Base-by-base conservation (phyloP, 2,888 invertebrate genomes). In the Atrina japonica region DNA sequence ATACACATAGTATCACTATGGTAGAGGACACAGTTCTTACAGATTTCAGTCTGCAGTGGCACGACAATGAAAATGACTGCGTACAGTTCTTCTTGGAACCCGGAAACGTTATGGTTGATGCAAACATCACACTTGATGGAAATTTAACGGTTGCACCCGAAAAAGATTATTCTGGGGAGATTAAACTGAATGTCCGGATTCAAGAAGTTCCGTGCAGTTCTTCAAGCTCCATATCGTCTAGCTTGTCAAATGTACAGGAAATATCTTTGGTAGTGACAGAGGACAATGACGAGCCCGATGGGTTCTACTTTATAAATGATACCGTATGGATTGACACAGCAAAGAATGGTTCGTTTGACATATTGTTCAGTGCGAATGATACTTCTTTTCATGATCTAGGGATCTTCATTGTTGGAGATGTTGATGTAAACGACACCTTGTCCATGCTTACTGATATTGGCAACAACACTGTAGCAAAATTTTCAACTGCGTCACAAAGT, bases 1-100 rank as follows among this genome's bases (percentile, higher is more conserved):
- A 58, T 14, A 64, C 58, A 6, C 25, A 27, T 30, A 27, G 56
- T 3, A 43, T 70, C 9, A 7, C 21, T 3, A 55, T 65, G 29
- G 23, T 18, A 7, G 70, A 70, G 53, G 59, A 64, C 43, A 45
- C 41, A 16, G 11, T 21, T 11, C n/a, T 56, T 43, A 27, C 43
- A 29, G 23, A 58, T 25, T 30, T 29, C 7, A 45, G 35, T 11
- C 23, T 73, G 16, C 16, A 41, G 14, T 73, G 52, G 45, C 41
- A 30, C 40, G 81, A 81, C 66, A 23, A 45, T 11, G 79, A 81
- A 40, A 59, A 64, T 43, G 81, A 81, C 56, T 66, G 50, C 2
- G 66, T 79, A 3, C 43, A 66, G 1, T 79, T 73, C 49, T 47
- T 66, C 2, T 71, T 80, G n/a, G 40, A 18, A 0, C 47, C 59